These are phyloP conservation scores for Antechinus flavipes DNA, from an alignment of 2,113 vertebrate genomes.

Conservation along the genomic window DNA sequence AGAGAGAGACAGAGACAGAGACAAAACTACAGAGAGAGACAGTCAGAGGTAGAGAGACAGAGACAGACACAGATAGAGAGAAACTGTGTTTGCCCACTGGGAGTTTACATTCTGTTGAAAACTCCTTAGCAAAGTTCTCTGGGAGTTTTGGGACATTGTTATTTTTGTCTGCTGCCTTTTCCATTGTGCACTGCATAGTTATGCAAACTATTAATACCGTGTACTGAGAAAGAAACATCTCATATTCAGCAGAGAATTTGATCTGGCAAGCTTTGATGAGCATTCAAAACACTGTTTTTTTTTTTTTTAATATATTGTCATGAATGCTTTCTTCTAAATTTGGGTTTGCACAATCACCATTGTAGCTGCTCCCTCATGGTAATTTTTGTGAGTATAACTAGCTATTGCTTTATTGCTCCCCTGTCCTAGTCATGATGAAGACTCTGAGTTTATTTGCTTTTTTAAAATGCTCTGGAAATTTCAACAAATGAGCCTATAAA, in stretches of 20 bases:
- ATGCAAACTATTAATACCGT: slow-evolving; percentile 59
- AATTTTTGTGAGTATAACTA: slow-evolving; percentile 27
- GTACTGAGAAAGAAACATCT: slow-evolving; percentile 57
- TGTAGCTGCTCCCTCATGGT: slow-evolving; percentile 36
- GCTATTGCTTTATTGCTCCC: slow-evolving; percentile 56
- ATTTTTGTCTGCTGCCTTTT: neutral
- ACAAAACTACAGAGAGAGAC: neutral
- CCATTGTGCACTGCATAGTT: slow-evolving; percentile 26
- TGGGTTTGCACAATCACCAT: slow-evolving; percentile 34
- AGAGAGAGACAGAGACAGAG: neutral
- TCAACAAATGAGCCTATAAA: slow-evolving; percentile 41
- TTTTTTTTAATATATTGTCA: slow-evolving; percentile 65
- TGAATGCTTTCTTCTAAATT: slow-evolving; percentile 57
- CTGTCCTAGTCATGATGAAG: slow-evolving; percentile 39
- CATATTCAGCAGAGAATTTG: slow-evolving; percentile 63
- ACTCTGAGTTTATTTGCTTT: slow-evolving; percentile 22
- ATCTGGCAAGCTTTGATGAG: slow-evolving; percentile 65
- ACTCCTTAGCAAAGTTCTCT: neutral
- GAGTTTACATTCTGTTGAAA: neutral
- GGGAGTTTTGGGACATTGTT: neutral
- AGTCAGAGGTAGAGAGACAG: neutral
- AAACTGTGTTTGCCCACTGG: neutral
- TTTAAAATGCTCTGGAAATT: slow-evolving; percentile 21
- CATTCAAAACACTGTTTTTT: slow-evolving; percentile 50
- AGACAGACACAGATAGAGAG: neutral